Evolutionary conservation across 1,140 invertebrate genomes (phyloP), one percentile per base, ranked within the genome.

Genomic region (Trypoxylus dichotomus): DNA sequence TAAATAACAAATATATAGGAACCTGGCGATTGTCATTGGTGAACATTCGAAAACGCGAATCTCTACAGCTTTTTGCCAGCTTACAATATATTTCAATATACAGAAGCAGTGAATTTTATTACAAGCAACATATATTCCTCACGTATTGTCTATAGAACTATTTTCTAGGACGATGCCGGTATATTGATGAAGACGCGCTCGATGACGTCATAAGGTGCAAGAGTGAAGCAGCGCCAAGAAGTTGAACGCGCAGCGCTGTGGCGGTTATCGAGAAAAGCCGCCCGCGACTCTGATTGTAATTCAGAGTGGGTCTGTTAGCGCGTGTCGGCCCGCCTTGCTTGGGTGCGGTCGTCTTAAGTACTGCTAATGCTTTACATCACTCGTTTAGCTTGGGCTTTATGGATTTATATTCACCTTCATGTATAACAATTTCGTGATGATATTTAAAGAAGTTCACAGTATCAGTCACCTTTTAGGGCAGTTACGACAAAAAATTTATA

Each of bases 291-390:
- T 78, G 76, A 82, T 82, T 80, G 79, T 79, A 76, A 82, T 82
- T 80, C 81, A 80, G 79, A 80, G 78, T 78, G 76, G 78, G 81
- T 79, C 76, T 79, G 75, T 78, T 79, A 82, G 79, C 81, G 79
- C 81, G 81, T 82, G 81, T 82, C 81, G 80, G 80, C 80, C 81
- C 80, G 81, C 80, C 81, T 78, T 78, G 79, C 76, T 74, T 81
- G 78, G 81, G 81, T 79, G 79, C 78, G 81, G 80, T 76, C 79
- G 77, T 74, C 79, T 80, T 82, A 82, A 82, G 81, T 80, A 81
- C 81, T 81, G 79, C 79, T 81, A 81, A 80, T 81, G 77, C 79
- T 77, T 79, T 76, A 79, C 80, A 80, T 80, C 79, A 78, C 76
- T 78, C 79, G 77, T 80, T 78, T 79, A 79, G 68, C 79, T 74